Percentiles rank a stretch among this genome's conserved stretches.
Evolutionary conservation across 2,113 vertebrate species (phyloP).

Genomic region (Ochotona princeps): DNA sequence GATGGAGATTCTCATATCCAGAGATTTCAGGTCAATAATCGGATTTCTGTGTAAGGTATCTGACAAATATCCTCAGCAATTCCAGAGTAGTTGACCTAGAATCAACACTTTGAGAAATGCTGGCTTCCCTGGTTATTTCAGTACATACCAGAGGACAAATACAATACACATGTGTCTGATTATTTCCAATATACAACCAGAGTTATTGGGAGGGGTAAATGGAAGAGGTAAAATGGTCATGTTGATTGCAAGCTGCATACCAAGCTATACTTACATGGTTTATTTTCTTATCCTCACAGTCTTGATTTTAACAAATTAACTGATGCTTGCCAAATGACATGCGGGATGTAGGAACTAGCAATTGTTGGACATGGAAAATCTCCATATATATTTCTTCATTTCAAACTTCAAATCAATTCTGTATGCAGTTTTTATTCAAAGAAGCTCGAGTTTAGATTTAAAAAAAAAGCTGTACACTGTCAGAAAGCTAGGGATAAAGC

Average conservation of each 20-base stretch:
- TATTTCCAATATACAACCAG: not conserved
- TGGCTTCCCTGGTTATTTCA: not conserved
- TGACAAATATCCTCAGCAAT: not conserved
- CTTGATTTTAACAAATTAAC: not conserved
- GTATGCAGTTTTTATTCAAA: not conserved
- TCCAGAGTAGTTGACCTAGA: not conserved
- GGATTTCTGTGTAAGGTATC: not conserved
- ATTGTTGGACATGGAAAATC: not conserved
- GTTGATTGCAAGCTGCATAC: not conserved
- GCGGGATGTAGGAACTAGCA: not conserved
- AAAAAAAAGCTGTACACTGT: not conserved
- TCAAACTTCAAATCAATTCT: not conserved
- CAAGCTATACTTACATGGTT: not conserved
- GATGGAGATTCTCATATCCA: not conserved
- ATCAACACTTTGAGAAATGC: not conserved
- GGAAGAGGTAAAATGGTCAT: not conserved
- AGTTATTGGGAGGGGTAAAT: accelerated
- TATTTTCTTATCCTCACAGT: conserved; percentile 21
- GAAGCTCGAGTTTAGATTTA: not conserved
- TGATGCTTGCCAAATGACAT: not conserved
- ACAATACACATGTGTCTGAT: not conserved
- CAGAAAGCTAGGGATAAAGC: not conserved
- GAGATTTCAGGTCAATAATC: not conserved
- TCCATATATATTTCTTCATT: not conserved
- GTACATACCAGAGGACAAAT: not conserved